Evolutionary conservation across 64 coral and sea anemone genomes (phyloP), one percentile per base, ranked within the genome.

Genomic region (Anthopleura sola): DNA sequence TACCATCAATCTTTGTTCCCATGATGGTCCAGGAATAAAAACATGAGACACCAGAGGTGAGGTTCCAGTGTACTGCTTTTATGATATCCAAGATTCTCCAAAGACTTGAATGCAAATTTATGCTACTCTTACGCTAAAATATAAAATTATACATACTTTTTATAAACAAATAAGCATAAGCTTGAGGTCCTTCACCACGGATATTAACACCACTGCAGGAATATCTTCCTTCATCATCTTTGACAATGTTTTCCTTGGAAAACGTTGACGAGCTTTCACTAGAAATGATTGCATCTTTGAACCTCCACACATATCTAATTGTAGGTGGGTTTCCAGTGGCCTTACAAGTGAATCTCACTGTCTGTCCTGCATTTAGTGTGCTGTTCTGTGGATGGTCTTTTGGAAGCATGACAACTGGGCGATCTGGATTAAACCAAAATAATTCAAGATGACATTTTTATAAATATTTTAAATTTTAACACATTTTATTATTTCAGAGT

Each of bases 381-480:
- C 78, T 78, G 60, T 93, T 97, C 23, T 97, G 75, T 37, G 94
- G 94, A 82, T 88, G 88, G 84, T 93, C 91, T n/a, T 38, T 68
- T 13, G 36, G 21, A 85, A 1, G 44, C 49, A 93, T 86, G 24
- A 88, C 91, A 93, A 97, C 94, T 82, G 94, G 94, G 33, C 90
- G 88, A 91, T 93, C 94, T 93, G 60, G 82, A 44, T 24, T 16
- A 79, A 79, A 23, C 3, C 17, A 79, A 15, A 62, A 24, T 26
- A 62, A 14, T 12, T 62, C 24, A 16, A 62, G 3, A 62, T 24
- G 2, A 13, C 24, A 71, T n/a, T 71, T 71, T 71, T 7, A 40
- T 40, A n/a, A n/a, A n/a, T n/a, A n/a, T n/a, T n/a, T n/a, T n/a
- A n/a, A n/a, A n/a, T n/a, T n/a, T n/a, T n/a, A n/a, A n/a, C n/a